These are phyloP conservation scores for Neoseiulus cucumeris DNA, from an alignment of 1,140 invertebrate species.

Conservation along the genomic window DNA sequence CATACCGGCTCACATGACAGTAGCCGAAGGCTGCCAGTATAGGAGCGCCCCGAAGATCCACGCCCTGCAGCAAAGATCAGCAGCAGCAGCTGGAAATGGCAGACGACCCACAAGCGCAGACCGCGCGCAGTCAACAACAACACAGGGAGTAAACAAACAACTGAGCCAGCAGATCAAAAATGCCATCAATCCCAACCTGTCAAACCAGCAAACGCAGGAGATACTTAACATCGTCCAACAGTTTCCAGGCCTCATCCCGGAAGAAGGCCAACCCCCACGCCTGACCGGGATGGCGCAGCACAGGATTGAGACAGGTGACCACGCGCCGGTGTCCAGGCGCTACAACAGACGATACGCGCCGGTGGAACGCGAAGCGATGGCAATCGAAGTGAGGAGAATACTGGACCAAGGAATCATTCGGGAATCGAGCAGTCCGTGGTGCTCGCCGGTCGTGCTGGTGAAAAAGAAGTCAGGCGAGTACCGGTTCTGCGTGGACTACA, in stretches of 20 bases:
- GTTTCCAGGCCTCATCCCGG: neutral
- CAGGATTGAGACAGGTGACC: slow-evolving; percentile 21
- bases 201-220: no score
- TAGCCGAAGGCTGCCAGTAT: no score
- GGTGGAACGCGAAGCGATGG: slow-evolving; percentile 13
- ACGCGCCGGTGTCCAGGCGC: slow-evolving; percentile 15
- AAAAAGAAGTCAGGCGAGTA: slow-evolving; percentile 26
- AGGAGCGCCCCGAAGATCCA: no score
- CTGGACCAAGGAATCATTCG: neutral
- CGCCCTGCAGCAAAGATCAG: no score
- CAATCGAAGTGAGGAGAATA: slow-evolving; percentile 13
- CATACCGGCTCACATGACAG: no score
- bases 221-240: neutral
- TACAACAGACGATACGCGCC: slow-evolving; percentile 7
- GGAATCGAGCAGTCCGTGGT: slow-evolving; percentile 9
- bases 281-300: slow-evolving; percentile 16
- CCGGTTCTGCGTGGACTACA: slow-evolving; percentile 31
- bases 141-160: no score
- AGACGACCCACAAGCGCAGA: no score
- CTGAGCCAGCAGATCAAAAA: no score
- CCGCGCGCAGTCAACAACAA: no score
- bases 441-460: slow-evolving; percentile 15
- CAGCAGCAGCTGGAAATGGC: no score
- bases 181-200: no score
- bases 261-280: neutral